Conservation (phyloP, 2,113 vertebrate genomes). For the Cavia aperea region DNA sequence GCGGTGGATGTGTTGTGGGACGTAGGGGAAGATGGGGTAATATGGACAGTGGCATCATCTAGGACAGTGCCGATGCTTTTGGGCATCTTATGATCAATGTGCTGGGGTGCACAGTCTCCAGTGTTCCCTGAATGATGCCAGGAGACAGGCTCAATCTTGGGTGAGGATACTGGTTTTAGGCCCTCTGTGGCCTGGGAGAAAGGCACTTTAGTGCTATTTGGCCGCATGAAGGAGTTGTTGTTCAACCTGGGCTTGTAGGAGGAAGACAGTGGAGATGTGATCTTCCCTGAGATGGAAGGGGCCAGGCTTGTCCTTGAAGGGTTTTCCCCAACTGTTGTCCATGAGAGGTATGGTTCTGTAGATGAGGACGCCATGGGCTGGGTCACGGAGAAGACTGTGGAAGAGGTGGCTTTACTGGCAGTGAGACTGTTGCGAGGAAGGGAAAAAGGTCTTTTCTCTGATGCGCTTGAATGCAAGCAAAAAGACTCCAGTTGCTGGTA, state of each 20-base stretch:
- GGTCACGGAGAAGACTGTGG: slow-evolving; percentile 23
- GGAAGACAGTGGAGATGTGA: slow-evolving; percentile 66
- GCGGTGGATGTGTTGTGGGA: not conserved
- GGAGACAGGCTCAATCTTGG: slow-evolving; percentile 8
- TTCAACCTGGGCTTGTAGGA: slow-evolving; percentile 70
- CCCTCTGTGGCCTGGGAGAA: slow-evolving; percentile 69
- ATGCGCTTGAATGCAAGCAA: slow-evolving; percentile 63
- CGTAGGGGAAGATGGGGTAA: not conserved
- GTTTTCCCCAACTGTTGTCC: slow-evolving; percentile 60
- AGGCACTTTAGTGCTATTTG: slow-evolving; percentile 83
- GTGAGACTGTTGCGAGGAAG: slow-evolving; percentile 56
- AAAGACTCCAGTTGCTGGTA: slow-evolving; percentile 68
- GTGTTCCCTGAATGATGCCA: slow-evolving; percentile 39
- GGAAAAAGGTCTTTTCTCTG: slow-evolving; percentile 67
- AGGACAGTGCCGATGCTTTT: slow-evolving; percentile 20
- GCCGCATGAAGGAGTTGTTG: slow-evolving; percentile 69
- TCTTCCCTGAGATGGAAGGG: slow-evolving; percentile 66
- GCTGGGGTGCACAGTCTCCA: slow-evolving; percentile 49
- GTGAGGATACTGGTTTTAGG: slow-evolving; percentile 65
- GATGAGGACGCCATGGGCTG: slow-evolving; percentile 78
- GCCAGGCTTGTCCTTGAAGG: slow-evolving; percentile 58
- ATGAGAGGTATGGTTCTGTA: slow-evolving; percentile 64
- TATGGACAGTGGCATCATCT: slow-evolving; percentile 4
- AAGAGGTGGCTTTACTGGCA: slow-evolving; percentile 55
- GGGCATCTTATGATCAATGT: slow-evolving; percentile 42